Evolutionary conservation across 35 echinoderm and acorn worm species (phyloP).

Genomic region (Hemicentrotus pulcherrimus): DNA sequence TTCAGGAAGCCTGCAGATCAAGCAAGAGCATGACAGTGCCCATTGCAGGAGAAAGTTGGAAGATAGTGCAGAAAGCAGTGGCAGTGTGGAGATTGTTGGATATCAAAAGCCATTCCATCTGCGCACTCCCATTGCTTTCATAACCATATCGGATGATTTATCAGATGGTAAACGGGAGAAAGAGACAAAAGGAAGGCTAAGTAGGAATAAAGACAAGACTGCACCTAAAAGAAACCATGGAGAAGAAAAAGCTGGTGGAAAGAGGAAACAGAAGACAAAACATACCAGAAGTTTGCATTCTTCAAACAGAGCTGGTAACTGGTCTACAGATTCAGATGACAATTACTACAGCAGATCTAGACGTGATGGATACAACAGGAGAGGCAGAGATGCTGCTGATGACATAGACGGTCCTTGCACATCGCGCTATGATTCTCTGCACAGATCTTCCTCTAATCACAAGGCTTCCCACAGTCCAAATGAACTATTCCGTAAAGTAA

Average conservation of each 20-base stretch:
- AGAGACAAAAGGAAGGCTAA: slow-evolving; percentile 24
- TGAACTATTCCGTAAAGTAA: background rate
- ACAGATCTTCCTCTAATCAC: background rate
- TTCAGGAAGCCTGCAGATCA: slow-evolving; percentile 20
- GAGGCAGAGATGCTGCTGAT: slow-evolving; percentile 42
- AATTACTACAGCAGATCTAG: slow-evolving; percentile 16
- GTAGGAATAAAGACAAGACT: background rate
- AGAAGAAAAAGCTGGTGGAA: slow-evolving; percentile 56
- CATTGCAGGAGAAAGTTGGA: background rate
- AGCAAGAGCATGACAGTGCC: background rate
- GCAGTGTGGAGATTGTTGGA: slow-evolving; percentile 72
- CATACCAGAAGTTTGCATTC: slow-evolving; percentile 20
- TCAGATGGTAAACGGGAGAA: background rate
- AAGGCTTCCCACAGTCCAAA: background rate
- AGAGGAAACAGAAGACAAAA: slow-evolving; percentile 67
- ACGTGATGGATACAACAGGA: background rate
- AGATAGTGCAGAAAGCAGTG: slow-evolving; percentile 59
- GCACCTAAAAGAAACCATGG: background rate
- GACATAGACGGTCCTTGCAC: background rate
- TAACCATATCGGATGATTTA: slow-evolving; percentile 55
- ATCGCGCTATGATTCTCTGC: background rate
- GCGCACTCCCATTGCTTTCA: slow-evolving; percentile 76
- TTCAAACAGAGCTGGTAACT: background rate
- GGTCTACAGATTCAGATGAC: slow-evolving; percentile 49
- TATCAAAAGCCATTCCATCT: slow-evolving; percentile 62